Evolutionary conservation across 2,888 invertebrate species (phyloP), one percentile per base, ranked within the genome.

Genomic region (Stictocephala bisonia): DNA sequence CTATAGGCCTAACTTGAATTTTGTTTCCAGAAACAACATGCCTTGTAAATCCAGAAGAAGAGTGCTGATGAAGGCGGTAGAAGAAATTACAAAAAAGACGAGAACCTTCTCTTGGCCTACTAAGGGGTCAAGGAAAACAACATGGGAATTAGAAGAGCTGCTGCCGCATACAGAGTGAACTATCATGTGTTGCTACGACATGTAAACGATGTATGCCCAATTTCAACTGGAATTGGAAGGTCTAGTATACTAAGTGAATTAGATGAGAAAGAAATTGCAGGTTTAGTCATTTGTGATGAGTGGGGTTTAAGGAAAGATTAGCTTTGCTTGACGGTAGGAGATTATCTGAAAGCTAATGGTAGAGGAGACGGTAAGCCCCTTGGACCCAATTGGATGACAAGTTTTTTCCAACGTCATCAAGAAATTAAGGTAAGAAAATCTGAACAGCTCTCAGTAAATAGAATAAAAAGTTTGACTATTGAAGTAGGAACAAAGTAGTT

Each of bases 31-130:
- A n/a, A n/a, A n/a, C n/a, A n/a, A 53, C 53, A 53, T 53, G 53
- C 53, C 53, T 3, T 53, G 53, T 22, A 53, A 27, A 29, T 53
- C 53, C 26, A 53, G n/a, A 60, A 60, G 60, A 60, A 60, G 18
- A 3, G 20, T 3, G 11, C 18, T 26, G 60, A 29, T 15, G 56
- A 56, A 56, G 60, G 60, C 13, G 60, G 60, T 11, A n/a, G 29
- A 29, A 13, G 31, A 18, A 31, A 15, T 3, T 60, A 60, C 15
- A 60, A 60, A 31, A 60, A 60, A 9, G 11, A 11, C 35, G 31
- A 60, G 15, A 31, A 31, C 7, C 26, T 60, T 27, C 7, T 60
- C 11, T 7, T 29, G 6, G 35, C 60, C 26, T 29, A 31, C 22
- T n/a, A 31, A 9, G 60, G 29, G 9, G 60, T 60, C n/a, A 60